Evolutionary conservation across 2,888 invertebrate genomes (phyloP).

Genomic region (Heliconius ismenius): DNA sequence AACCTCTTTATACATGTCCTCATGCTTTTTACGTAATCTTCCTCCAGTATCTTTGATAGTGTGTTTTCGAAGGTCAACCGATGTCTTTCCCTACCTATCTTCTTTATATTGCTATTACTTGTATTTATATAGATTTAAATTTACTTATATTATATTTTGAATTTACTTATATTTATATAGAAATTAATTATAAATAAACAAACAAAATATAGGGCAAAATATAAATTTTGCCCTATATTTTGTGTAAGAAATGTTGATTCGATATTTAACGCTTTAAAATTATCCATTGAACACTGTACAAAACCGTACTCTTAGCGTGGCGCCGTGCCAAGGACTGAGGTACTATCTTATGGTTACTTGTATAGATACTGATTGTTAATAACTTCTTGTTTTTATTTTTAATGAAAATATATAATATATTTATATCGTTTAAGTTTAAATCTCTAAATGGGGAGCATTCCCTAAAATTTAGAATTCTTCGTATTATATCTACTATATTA

Average conservation of each 20-base stretch:
- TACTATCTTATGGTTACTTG: slow-evolving; percentile 9
- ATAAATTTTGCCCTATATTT: not conserved
- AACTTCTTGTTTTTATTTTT: not conserved
- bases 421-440: too few species aligned
- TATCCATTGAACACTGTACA: slow-evolving; percentile 13
- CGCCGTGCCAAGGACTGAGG: slow-evolving; percentile 32
- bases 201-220: too few species aligned
- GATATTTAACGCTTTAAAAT: slow-evolving; percentile 17
- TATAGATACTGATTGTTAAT: slow-evolving; percentile 14
- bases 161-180: not conserved
- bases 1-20: too few species aligned
- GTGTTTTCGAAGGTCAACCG: too few species aligned
- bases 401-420: not conserved
- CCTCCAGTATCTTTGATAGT: too few species aligned
- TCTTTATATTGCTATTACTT: not conserved
- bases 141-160: too few species aligned
- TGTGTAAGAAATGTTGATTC: not conserved
- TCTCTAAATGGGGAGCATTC: too few species aligned
- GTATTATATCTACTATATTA: not conserved
- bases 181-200: too few species aligned
- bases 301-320: slow-evolving; percentile 34
- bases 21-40: too few species aligned
- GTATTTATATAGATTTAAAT: not conserved
- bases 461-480: too few species aligned
- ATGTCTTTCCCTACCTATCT: too few species aligned